Evolutionary conservation across 64 coral and sea anemone species (phyloP).

Genomic region (Trachythela sp.): DNA sequence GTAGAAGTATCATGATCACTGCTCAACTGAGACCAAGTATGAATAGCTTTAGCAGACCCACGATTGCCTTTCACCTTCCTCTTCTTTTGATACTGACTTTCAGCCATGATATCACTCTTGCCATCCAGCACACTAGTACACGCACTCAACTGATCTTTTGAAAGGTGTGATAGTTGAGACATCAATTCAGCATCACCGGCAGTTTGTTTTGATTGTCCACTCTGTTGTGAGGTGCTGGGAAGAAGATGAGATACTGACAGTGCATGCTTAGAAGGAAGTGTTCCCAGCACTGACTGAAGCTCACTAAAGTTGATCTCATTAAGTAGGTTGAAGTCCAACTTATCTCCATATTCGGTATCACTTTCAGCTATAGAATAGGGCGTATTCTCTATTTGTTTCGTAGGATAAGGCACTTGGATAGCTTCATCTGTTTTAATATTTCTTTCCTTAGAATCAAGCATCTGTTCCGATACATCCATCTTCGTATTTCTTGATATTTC

Average conservation of each 20-base stretch:
- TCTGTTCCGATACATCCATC: not conserved
- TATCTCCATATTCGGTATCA: not conserved
- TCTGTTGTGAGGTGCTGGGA: not conserved
- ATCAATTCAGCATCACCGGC: not conserved
- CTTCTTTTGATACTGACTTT: not conserved
- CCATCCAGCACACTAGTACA: not conserved
- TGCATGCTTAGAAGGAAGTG: not conserved
- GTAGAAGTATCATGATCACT: not conserved
- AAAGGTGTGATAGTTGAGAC: not conserved
- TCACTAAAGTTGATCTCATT: not conserved
- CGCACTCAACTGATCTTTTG: not conserved
- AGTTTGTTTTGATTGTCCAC: not conserved
- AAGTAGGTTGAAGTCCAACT: not conserved
- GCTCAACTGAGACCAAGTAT: slow-evolving; percentile 1
- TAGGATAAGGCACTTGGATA: not conserved
- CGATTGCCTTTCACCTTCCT: not conserved
- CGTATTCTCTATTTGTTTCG: not conserved
- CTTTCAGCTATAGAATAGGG: not conserved
- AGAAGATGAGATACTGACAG: not conserved
- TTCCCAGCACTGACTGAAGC: not conserved
- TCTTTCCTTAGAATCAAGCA: not conserved
- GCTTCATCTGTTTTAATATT: not conserved
- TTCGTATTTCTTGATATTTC: not conserved
- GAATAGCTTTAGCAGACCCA: not conserved
- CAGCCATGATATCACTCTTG: not conserved